Evolutionary conservation across 2,888 invertebrate genomes (phyloP).

Genomic region (Phortica magna): DNA sequence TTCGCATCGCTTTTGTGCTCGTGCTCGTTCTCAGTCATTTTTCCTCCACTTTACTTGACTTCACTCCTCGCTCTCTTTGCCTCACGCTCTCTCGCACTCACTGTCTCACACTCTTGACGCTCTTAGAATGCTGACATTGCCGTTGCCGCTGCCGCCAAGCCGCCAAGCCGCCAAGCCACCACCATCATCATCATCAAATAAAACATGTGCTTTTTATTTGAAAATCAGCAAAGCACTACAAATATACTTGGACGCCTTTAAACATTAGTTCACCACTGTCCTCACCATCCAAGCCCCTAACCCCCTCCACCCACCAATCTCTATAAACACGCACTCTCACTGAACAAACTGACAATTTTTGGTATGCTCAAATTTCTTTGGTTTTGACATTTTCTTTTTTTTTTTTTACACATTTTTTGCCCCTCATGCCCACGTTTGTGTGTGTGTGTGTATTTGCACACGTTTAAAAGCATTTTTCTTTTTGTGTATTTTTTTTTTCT

Average conservation of each 20-base stretch:
- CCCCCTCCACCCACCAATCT: no score
- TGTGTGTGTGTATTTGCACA: neutral
- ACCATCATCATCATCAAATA: slow-evolving; percentile 38
- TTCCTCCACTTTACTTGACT: neutral
- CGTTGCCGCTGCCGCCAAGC: slow-evolving; percentile 36
- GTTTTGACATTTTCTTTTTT: no score
- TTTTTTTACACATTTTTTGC: no score
- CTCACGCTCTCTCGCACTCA: neutral
- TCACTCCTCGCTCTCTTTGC: neutral
- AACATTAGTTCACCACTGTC: slow-evolving; percentile 10
- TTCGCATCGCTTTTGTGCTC: no score
- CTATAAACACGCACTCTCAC: no score
- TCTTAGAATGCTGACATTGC: slow-evolving; percentile 29
- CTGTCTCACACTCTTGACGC: neutral
- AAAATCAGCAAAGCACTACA: slow-evolving; percentile 20
- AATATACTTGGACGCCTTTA: slow-evolving; percentile 27
- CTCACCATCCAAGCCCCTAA: no score
- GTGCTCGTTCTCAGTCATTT: no score
- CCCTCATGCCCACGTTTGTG: neutral
- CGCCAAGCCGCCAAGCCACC: slow-evolving; percentile 5
- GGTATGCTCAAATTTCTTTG: no score
- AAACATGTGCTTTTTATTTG: slow-evolving; percentile 55
- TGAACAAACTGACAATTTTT: no score
- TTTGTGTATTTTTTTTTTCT: neutral
- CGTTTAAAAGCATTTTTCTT: neutral